Conservation (phyloP, 1,140 invertebrate species). For the Nebria ingens region DNA sequence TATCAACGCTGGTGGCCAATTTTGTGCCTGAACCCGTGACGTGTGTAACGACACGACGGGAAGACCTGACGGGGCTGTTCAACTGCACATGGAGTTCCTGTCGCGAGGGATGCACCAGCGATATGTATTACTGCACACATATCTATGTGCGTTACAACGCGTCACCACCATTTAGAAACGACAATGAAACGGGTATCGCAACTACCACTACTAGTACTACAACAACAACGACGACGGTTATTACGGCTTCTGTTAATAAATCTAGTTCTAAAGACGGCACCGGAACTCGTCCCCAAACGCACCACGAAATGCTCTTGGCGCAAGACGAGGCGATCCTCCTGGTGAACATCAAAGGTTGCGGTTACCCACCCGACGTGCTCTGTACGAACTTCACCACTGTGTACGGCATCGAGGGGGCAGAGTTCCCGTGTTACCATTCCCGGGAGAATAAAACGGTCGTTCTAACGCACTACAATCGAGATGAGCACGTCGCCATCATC, state of each 20-base stretch:
- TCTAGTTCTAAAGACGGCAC: constrained; percentile 26
- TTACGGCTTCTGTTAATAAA: constrained; percentile 28
- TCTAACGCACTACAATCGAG: constrained; percentile 65
- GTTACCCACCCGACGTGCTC: constrained; percentile 77
- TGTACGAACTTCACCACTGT: constrained; percentile 71
- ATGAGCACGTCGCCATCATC: constrained; percentile 65
- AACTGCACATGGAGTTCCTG: constrained; percentile 83
- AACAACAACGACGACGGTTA: too few relatives aligned
- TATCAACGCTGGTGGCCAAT: constrained; percentile 74
- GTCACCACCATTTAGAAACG: constrained; percentile 4
- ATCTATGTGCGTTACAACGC: constrained; percentile 68
- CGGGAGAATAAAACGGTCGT: constrained; percentile 68
- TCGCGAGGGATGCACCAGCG: constrained; percentile 77
- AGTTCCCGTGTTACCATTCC: constrained; percentile 77
- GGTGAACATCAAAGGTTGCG: constrained; percentile 77
- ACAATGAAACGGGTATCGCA: background rate
- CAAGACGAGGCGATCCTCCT: constrained; percentile 54
- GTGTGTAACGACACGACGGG: constrained; percentile 64
- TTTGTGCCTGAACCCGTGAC: constrained; percentile 67
- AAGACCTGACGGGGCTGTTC: constrained; percentile 63
- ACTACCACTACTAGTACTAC: background rate
- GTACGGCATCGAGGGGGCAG: constrained; percentile 62
- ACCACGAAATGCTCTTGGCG: constrained; percentile 25
- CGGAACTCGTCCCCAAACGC: constrained; percentile 25
- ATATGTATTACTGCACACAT: constrained; percentile 75